Conservation (phyloP, 2,113 vertebrate species). For the Eira barbara region DNA sequence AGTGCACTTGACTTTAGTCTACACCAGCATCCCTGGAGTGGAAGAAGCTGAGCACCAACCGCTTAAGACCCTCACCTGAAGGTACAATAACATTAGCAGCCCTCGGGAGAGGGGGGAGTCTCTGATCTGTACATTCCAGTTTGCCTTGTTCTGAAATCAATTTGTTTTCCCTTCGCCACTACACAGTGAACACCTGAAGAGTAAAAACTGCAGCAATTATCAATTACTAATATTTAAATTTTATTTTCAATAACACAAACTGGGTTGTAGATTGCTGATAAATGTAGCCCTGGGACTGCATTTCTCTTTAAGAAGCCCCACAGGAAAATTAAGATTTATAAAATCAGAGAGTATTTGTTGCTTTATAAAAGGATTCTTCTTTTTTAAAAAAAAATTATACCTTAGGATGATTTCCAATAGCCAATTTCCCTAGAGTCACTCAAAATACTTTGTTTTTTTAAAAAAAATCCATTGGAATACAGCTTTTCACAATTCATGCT, state of each 20-base stretch:
- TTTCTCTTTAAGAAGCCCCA: constrained; percentile 15
- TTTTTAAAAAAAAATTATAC: not conserved
- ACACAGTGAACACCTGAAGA: accelerated
- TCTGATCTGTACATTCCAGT: not conserved
- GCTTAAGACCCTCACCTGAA: not conserved
- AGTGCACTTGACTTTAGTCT: not conserved
- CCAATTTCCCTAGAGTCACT: not conserved
- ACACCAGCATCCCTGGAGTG: not conserved
- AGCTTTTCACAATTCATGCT: not conserved
- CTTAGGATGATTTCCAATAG: not conserved
- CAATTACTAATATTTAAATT: not conserved
- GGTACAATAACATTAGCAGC: not conserved
- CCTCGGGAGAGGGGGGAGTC: not conserved
- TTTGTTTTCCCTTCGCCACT: not conserved
- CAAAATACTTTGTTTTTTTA: not conserved
- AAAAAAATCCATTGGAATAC: not conserved
- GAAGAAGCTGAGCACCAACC: not conserved
- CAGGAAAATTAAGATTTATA: constrained; percentile 35
- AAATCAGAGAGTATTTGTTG: not conserved
- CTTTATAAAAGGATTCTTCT: constrained; percentile 32
- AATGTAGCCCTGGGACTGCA: not conserved
- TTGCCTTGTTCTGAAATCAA: not conserved
- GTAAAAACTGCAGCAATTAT: not conserved
- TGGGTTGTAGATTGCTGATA: not conserved
- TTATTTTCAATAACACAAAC: not conserved